Base-by-base conservation (phyloP, 1,140 invertebrate genomes). In the Heliothis subflexa region DNA sequence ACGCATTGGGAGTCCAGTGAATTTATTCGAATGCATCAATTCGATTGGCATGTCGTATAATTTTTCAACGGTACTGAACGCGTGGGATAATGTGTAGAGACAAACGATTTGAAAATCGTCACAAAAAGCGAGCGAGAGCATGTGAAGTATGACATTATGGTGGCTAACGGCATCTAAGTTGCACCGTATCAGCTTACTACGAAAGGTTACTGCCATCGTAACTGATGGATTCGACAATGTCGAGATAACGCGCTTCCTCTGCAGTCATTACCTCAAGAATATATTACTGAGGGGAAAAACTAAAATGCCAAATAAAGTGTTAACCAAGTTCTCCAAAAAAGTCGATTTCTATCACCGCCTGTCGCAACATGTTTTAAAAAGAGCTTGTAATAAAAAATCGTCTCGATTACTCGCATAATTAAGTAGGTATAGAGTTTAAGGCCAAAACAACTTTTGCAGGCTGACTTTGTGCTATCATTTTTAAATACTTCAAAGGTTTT, bases 51-150 rank as follows among this genome's bases (percentile, higher is more conserved):
- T 10, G 12, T 71, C 54, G 66, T 62, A 21, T 52, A 50, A 75
- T 76, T 78, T 16, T 81, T 13, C 76, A 83, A 83, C 85, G 81
- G 85, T 78, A 83, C 62, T 55, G 28, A 49, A 64, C 33, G 73
- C 80, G 80, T 81, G 81, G 61, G 78, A 83, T 78, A 68, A 49
- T 71, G 9, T 59, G 54, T 16, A 57, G 54, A 81, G 54, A 88
- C 84, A 88, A 88, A 85, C 79, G 74, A 71, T 82, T 82, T 83
- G 82, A 84, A 86, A 85, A 83, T 72, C 50, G 55, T 80, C 78
- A 78, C 78, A 79, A 87, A 88, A 88, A 82, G 62, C 52, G 16
- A 82, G 82, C 81, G 80, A 82, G 85, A 86, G 79, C 86, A 82
- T 89, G 87, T 81, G 87, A 89, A 89, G 77, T 84, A 78, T 84